phyloP scores from a whole-genome alignment of 92 coral and sea anemone species.

The Palythoa caribaeorum region DNA sequence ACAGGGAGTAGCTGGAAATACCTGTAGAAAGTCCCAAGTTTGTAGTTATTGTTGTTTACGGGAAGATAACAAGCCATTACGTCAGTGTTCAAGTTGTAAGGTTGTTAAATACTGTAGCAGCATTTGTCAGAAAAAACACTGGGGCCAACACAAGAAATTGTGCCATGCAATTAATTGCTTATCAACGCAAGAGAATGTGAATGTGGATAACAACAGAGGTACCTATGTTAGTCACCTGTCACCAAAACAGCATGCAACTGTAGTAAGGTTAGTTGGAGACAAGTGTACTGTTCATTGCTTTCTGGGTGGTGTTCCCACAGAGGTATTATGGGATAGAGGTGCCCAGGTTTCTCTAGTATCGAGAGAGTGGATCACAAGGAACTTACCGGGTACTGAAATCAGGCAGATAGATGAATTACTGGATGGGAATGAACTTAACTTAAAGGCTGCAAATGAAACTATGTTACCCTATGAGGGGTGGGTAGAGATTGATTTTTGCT shows the following conservation, averaged over 20 bases:
- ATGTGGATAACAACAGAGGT: neutral
- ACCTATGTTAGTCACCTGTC: constrained; percentile 27
- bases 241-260: constrained; percentile 21
- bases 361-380: constrained; percentile 5
- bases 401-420: no score
- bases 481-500: no score
- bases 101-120: neutral
- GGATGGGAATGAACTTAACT: no score
- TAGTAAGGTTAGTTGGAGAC: neutral
- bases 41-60: constrained; percentile 52
- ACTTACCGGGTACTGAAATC: neutral
- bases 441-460: no score
- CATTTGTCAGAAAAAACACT: neutral
- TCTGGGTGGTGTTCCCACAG: constrained; percentile 1
- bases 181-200: constrained; percentile 24
- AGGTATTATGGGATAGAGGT: constrained; percentile 29
- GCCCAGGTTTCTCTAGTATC: no score
- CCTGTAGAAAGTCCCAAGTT: constrained; percentile 55
- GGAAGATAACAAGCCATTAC: neutral
- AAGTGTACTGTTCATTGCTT: constrained; percentile 23
- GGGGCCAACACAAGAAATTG: constrained; percentile 48
- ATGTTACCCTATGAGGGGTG: no score
- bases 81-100: constrained; percentile 42
- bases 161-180: constrained; percentile 59
- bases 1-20: constrained; percentile 70